Conservation (phyloP, 2,888 invertebrate species). For the Xanthorhoe designata region DNA sequence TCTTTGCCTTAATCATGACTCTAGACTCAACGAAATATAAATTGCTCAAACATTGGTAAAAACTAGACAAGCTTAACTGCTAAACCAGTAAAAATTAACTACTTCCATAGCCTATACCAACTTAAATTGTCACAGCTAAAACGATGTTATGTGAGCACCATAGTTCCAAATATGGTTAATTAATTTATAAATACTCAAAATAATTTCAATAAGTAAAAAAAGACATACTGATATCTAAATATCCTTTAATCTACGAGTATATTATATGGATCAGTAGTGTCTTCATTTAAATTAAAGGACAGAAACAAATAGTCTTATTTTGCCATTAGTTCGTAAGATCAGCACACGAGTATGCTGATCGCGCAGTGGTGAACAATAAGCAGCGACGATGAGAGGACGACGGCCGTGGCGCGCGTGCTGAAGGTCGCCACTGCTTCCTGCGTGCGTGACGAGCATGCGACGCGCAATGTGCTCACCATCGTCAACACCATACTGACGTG, state of each 20-base stretch:
- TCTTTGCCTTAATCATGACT: background rate
- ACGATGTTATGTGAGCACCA: background rate
- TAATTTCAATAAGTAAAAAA: too few relatives aligned
- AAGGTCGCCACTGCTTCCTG: conserved; percentile 81
- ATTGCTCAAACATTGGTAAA: background rate
- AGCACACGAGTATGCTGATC: conserved; percentile 29
- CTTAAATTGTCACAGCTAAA: background rate
- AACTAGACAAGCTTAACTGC: background rate
- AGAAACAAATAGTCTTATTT: background rate
- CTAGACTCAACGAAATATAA: background rate
- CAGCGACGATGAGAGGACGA: conserved; percentile 60
- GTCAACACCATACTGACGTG: conserved; percentile 26
- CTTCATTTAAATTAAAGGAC: background rate
- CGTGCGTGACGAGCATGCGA: conserved; percentile 81
- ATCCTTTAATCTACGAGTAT: too few relatives aligned
- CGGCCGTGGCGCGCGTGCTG: conserved; percentile 76
- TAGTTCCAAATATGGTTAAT: background rate
- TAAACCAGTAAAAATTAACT: background rate
- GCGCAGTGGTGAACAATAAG: conserved; percentile 65
- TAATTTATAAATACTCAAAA: too few relatives aligned
- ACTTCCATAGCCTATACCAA: background rate
- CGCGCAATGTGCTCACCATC: conserved; percentile 35
- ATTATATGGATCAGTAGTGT: too few relatives aligned
- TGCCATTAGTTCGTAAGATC: background rate
- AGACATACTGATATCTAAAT: too few relatives aligned